A percentile compares a stretch with the other conserved stretches of the same genome.
These are phyloP conservation scores for Epicauta chinensis DNA, from an alignment of 1,140 invertebrate species.

Conservation along the genomic window DNA sequence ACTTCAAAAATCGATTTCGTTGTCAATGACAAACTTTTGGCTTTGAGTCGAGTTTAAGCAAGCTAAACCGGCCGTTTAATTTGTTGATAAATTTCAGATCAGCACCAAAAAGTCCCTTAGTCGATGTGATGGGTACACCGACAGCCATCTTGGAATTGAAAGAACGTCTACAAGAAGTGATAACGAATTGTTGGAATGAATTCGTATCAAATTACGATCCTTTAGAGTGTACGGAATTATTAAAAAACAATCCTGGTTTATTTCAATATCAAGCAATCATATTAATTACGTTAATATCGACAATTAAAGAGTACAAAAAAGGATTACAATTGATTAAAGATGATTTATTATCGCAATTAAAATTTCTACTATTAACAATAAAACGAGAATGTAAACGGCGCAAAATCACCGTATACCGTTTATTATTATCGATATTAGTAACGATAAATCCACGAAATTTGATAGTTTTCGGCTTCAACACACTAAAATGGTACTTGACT, in stretches of 20 bases:
- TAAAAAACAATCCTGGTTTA: constrained; percentile 54
- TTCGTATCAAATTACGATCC: constrained; percentile 73
- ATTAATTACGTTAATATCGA: constrained; percentile 52
- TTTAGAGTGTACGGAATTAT: constrained; percentile 57
- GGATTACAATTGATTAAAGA: constrained; percentile 34
- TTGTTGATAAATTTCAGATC: too few species aligned
- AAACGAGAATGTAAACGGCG: constrained; percentile 44
- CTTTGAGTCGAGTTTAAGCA: too few species aligned
- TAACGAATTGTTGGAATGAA: constrained; percentile 72
- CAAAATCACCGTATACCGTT: constrained; percentile 44
- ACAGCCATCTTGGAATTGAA: constrained; percentile 59
- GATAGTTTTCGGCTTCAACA: constrained; percentile 31
- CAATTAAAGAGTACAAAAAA: constrained; percentile 51
- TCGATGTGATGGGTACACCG: constrained; percentile 53
- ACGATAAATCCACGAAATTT: constrained; percentile 45
- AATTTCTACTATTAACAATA: constrained; percentile 40
- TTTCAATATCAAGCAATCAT: constrained; percentile 53
- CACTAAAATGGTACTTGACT: constrained; percentile 35
- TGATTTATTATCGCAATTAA: constrained; percentile 32
- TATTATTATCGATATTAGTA: constrained; percentile 38
- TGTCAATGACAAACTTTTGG: too few species aligned
- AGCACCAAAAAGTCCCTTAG: constrained; percentile 46
- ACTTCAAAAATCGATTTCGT: too few species aligned
- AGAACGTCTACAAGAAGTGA: constrained; percentile 57
- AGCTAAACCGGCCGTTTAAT: too few species aligned